These are phyloP conservation scores for Zophobas atratus DNA, from an alignment of 1,140 invertebrate species.

Conservation along the genomic window DNA sequence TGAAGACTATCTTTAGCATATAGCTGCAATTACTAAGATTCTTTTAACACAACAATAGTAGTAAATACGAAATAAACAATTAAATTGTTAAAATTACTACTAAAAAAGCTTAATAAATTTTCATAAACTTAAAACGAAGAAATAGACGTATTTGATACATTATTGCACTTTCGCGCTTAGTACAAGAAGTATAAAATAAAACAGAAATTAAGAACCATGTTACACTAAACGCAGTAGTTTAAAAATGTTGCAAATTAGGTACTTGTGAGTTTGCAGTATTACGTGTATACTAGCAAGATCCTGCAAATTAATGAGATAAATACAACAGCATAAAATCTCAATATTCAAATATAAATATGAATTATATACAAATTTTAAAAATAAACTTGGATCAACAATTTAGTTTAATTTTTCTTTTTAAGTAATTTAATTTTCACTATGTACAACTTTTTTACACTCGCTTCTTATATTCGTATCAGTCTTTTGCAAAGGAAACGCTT, in stretches of 20 bases:
- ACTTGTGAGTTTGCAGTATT: slow-evolving; percentile 9
- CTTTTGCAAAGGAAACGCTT: slow-evolving; percentile 48
- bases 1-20: no score
- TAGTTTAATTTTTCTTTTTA: slow-evolving; percentile 41
- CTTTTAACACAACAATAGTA: no score
- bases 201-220: no score
- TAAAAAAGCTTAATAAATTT: no score
- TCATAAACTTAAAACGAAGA: no score
- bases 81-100: no score
- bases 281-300: background rate
- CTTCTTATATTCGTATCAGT: slow-evolving; percentile 49
- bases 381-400: slow-evolving; percentile 45
- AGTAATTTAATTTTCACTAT: slow-evolving; percentile 46
- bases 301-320: no score
- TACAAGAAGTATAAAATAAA: no score
- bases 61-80: no score
- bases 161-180: no score
- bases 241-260: slow-evolving; percentile 7
- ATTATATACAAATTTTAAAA: slow-evolving; percentile 45
- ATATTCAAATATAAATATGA: slow-evolving; percentile 50
- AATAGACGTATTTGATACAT: no score
- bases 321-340: slow-evolving; percentile 48
- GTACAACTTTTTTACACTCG: slow-evolving; percentile 44
- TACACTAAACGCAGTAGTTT: background rate
- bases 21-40: no score